These are phyloP conservation scores for Gonatopus flavifemur DNA, from an alignment of 1,140 invertebrate genomes.

Conservation along the genomic window DNA sequence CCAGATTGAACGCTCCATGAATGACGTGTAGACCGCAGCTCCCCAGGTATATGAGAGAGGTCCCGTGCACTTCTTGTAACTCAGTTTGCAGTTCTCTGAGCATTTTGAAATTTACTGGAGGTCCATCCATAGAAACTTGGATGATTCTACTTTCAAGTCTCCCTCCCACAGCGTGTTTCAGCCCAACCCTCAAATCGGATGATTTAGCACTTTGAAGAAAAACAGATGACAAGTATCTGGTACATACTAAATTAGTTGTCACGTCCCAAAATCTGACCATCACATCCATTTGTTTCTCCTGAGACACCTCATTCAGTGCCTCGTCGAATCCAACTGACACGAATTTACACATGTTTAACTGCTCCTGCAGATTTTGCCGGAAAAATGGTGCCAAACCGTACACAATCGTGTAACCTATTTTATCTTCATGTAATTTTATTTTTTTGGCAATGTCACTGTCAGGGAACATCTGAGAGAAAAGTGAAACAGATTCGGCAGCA, in stretches of 20 bases:
- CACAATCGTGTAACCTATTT: not conserved
- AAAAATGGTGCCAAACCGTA: not conserved
- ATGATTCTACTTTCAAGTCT: conserved; percentile 5
- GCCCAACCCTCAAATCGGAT: conserved; percentile 5
- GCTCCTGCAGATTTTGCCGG: not conserved
- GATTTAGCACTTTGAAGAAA: conserved; percentile 8
- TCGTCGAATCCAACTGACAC: conserved; percentile 16
- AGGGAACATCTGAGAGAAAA: not conserved
- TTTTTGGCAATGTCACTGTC: not conserved
- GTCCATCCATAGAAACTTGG: conserved; percentile 20
- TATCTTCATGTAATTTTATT: not conserved
- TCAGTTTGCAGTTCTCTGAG: no score
- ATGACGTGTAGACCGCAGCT: no score
- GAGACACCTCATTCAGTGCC: conserved; percentile 11
- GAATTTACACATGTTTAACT: not conserved
- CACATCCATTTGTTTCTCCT: conserved; percentile 17
- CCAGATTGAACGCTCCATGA: no score
- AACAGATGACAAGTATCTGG: conserved; percentile 13
- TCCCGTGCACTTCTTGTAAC: no score
- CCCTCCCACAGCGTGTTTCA: conserved; percentile 1
- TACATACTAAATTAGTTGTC: conserved; percentile 5
- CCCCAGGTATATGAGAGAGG: no score
- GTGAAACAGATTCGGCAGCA: no score
- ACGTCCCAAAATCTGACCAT: conserved; percentile 11
- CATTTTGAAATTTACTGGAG: conserved; percentile 13